Base-by-base conservation (phyloP, 2,888 invertebrate species). In the Pandemis heparana region DNA sequence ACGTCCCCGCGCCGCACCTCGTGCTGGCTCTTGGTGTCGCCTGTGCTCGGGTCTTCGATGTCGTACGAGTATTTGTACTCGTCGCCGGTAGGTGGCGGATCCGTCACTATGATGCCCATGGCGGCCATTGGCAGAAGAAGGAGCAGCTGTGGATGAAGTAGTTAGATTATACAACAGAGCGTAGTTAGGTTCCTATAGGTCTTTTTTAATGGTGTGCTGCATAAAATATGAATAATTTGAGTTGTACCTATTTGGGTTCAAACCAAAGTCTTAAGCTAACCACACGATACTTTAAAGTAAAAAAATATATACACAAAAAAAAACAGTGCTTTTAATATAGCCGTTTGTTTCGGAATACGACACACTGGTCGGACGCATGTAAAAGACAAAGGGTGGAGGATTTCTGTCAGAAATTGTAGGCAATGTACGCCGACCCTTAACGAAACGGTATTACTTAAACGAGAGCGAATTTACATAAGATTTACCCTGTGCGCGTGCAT, bases 21-120 rank as follows among this genome's bases (percentile, higher is more conserved):
- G 69, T 92, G 90, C 75, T 92, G 89, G 66, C 89, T 92, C 80
- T 94, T 94, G 14, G 85, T 85, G 77, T 94, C 95, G 48, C 94
- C 94, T 0, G 94, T 94, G 1, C 85, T 82, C 2, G 89, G 96
- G 92, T 95, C 96, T 89, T 91, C 95, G 88, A 92, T 83, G 67
- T 89, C 85, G 79, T 94, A 95, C 1, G 92, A 91, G 78, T 92
- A 95, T 75, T 89, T 92, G 80, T 95, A 95, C 71, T 94, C 92
- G 0, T 85, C 82, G 10, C 87, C 86, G 0, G 86, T 84, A 0
- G 88, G 89, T 1, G 89, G 89, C 1, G 92, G 87, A 76, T 94
- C 92, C 10, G 85, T 88, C 18, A 94, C 91, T 76, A 94, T 89
- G 41, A 94, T 91, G 67, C 87, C 74, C 59, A 87, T 66, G n/a